These are phyloP conservation scores for Lucinisca nassula DNA, from an alignment of 2,888 invertebrate species.

Conservation along the genomic window DNA sequence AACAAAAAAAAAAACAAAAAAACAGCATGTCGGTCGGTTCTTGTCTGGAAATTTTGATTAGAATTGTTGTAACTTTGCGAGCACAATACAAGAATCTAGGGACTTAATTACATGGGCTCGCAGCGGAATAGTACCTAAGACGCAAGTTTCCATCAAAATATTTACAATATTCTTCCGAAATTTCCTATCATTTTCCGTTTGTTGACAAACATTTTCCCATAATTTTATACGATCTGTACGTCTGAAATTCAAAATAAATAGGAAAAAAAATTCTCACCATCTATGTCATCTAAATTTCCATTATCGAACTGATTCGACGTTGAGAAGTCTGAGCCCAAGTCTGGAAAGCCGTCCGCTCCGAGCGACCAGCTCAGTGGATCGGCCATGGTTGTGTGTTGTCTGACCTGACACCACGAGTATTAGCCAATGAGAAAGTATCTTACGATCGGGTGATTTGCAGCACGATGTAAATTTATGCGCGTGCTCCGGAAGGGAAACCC, in stretches of 20 bases:
- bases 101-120: too few species aligned
- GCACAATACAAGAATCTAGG: too few species aligned
- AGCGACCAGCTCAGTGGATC: constrained; percentile 65
- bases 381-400: constrained; percentile 67
- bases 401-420: constrained; percentile 59
- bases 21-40: too few species aligned
- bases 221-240: neutral
- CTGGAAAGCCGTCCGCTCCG: constrained; percentile 75
- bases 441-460: constrained; percentile 68
- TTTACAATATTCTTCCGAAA: too few species aligned
- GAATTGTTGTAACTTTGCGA: too few species aligned
- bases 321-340: constrained; percentile 78
- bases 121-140: too few species aligned
- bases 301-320: constrained; percentile 76
- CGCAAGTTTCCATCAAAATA: too few species aligned
- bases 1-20: too few species aligned
- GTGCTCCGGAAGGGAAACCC: constrained; percentile 67
- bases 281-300: constrained; percentile 78
- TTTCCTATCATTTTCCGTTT: too few species aligned
- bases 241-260: neutral
- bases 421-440: constrained; percentile 60
- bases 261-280: constrained; percentile 79
- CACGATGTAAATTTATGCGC: constrained; percentile 45
- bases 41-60: too few species aligned
- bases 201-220: neutral